Evolutionary conservation across 2,113 vertebrate genomes (phyloP).

Genomic region (Acanthisitta chloris): DNA sequence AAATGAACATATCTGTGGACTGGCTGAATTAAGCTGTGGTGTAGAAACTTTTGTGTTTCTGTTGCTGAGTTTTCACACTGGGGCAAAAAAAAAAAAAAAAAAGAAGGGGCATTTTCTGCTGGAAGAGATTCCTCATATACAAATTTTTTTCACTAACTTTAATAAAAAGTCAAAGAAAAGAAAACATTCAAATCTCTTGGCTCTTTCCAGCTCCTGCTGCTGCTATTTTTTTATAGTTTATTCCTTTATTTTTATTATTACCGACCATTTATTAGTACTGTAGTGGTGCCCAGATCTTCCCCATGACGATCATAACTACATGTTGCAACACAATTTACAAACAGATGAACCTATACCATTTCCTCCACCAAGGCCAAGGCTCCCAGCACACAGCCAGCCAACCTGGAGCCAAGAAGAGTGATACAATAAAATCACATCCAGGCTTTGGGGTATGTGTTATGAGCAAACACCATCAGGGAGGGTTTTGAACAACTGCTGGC

Average conservation of each 20-base stretch:
- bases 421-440: not conserved
- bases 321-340: not conserved
- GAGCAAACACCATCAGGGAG: not conserved
- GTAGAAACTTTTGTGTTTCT: not conserved
- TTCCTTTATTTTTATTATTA: conserved; percentile 28
- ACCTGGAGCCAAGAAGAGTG: not conserved
- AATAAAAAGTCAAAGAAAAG: conserved; percentile 2
- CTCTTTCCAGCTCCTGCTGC: not conserved
- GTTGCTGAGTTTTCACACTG: not conserved
- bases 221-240: conserved; percentile 11
- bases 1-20: not conserved
- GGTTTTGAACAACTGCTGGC: not conserved
- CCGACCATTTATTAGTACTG: not conserved
- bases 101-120: not conserved
- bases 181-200: not conserved
- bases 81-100: not conserved
- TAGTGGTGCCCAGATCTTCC: conserved; percentile 9
- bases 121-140: not conserved
- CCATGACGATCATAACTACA: not conserved
- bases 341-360: not conserved
- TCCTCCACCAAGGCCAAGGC: not conserved
- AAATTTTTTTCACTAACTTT: not conserved
- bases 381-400: not conserved
- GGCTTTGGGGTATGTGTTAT: not conserved
- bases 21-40: not conserved